Conservation (phyloP, 2,113 vertebrate species). For the Platycercus adscitus region DNA sequence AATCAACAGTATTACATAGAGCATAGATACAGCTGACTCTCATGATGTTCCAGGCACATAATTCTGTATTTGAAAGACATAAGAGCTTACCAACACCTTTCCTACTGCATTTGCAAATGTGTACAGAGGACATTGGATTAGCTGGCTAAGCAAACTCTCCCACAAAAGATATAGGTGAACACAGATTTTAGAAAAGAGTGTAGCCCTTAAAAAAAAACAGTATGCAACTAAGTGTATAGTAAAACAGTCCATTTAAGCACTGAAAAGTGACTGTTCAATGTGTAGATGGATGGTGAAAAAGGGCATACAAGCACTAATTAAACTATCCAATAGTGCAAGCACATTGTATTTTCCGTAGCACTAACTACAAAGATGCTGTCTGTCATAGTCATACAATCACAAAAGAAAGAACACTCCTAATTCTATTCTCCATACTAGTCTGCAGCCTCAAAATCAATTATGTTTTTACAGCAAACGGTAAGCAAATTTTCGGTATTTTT, state of each 20-base stretch:
- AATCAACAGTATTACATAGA: not conserved
- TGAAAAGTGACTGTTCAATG: not conserved
- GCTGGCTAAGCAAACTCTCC: not conserved
- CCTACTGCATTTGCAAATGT: not conserved
- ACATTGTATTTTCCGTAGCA: not conserved
- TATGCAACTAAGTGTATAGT: fast-evolving
- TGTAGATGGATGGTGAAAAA: not conserved
- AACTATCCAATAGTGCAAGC: not conserved
- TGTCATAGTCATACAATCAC: not conserved
- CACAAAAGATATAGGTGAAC: not conserved
- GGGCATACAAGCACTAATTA: not conserved
- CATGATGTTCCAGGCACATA: not conserved
- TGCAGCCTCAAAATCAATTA: not conserved
- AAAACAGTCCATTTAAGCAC: not conserved
- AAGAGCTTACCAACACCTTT: not conserved
- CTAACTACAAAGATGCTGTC: not conserved
- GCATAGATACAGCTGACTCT: not conserved
- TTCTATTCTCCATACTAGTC: not conserved
- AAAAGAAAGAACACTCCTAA: not conserved
- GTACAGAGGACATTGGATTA: not conserved
- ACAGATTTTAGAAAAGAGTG: not conserved
- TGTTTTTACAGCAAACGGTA: not conserved
- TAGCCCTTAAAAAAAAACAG: not conserved
- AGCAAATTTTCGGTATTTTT: not conserved
- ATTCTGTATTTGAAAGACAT: not conserved